Evolutionary conservation across 2,888 invertebrate species (phyloP).

Genomic region (Eulithis prunata): DNA sequence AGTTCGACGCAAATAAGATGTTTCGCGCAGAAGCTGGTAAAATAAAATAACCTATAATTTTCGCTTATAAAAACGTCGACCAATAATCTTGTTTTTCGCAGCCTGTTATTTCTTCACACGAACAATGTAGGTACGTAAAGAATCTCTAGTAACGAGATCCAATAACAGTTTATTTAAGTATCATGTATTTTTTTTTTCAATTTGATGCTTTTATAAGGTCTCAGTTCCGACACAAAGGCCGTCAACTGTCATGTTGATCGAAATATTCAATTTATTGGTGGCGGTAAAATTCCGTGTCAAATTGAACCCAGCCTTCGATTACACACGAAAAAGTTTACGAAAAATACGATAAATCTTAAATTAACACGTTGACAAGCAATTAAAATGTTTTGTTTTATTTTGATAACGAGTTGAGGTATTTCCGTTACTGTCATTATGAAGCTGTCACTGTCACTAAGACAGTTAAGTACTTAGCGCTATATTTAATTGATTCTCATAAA

Average conservation of each 20-base stretch:
- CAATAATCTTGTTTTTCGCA: conserved; percentile 4
- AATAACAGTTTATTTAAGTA: neutral
- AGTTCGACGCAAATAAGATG: neutral
- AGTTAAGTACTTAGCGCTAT: no score
- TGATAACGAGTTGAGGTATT: neutral
- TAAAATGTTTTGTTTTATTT: conserved; percentile 24
- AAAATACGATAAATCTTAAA: conserved; percentile 22
- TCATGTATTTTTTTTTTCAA: conserved; percentile 17
- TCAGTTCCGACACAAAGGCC: conserved; percentile 29
- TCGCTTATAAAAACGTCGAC: conserved; percentile 3
- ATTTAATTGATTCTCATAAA: no score
- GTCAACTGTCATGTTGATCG: conserved; percentile 29
- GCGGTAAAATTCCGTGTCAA: conserved; percentile 27
- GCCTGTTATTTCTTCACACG: neutral
- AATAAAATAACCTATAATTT: conserved; percentile 23
- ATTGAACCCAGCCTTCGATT: conserved; percentile 20
- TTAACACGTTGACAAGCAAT: conserved; percentile 23
- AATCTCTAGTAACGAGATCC: conserved; percentile 8
- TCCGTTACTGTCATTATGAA: conserved; percentile 14
- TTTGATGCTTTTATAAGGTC: conserved; percentile 24
- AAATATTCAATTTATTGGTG: conserved; percentile 19
- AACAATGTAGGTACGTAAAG: neutral
- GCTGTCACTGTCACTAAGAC: conserved; percentile 9
- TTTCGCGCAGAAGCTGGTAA: conserved; percentile 1
- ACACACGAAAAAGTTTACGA: conserved; percentile 1